Conservation (phyloP, 2,888 invertebrate species). For the Oligia fasciuncula region DNA sequence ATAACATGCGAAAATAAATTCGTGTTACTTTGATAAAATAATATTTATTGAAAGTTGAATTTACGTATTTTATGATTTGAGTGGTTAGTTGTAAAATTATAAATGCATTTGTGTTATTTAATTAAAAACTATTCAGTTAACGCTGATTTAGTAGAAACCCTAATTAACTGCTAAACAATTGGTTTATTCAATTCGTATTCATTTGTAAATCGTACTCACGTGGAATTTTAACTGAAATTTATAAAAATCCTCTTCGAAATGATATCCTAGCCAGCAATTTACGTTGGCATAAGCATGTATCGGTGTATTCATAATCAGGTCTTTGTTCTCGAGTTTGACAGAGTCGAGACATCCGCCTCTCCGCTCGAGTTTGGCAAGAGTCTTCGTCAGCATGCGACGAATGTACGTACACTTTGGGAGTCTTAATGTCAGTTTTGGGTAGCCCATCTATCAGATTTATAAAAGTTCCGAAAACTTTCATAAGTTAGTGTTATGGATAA, state of each 20-base stretch:
- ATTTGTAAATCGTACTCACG: background rate
- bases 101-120: conserved; percentile 10
- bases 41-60: conserved; percentile 14
- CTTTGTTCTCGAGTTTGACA: conserved; percentile 84
- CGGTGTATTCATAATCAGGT: conserved; percentile 76
- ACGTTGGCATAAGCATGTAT: conserved; percentile 62
- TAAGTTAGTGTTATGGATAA: background rate
- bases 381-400: conserved; percentile 82
- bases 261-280: conserved; percentile 12
- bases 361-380: conserved; percentile 86
- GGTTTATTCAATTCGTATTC: background rate
- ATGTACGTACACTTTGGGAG: conserved; percentile 71
- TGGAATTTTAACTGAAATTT: background rate
- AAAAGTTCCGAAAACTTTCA: background rate
- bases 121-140: background rate
- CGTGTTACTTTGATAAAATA: conserved; percentile 6
- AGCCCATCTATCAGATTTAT: background rate
- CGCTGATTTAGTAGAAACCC: background rate
- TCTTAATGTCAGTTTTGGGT: conserved; percentile 14
- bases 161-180: background rate
- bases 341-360: conserved; percentile 85
- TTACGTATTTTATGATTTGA: conserved; percentile 17
- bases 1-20: conserved; percentile 45
- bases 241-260: background rate
- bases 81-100: background rate